Percentiles rank a stretch among this genome's conserved stretches.
phyloP scores from a whole-genome alignment of 2,113 vertebrate genomes.

The Gallinago undulata region DNA sequence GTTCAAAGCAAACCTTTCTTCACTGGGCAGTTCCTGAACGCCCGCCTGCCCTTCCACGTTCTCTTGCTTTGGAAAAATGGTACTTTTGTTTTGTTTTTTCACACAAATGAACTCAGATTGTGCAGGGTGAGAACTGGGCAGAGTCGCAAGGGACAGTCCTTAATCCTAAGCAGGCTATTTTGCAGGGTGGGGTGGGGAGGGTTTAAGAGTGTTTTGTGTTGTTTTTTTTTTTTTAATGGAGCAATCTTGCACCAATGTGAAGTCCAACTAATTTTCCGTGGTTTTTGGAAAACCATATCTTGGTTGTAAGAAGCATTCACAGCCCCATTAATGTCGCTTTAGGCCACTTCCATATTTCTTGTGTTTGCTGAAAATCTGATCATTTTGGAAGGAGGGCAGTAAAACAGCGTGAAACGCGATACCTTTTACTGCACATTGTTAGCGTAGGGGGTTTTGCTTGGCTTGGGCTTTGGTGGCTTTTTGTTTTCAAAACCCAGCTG shows the following conservation, averaged over 20 bases:
- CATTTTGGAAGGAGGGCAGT: background rate
- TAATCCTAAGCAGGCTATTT: background rate
- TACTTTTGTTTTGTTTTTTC: background rate
- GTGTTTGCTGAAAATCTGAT: background rate
- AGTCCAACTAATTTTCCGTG: background rate
- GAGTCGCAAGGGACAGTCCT: background rate
- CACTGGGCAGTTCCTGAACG: rapidly evolving
- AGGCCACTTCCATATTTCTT: background rate
- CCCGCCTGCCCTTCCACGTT: background rate
- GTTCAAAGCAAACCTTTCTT: rapidly evolving
- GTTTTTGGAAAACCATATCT: background rate
- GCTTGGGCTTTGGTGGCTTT: background rate
- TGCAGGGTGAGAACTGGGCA: background rate
- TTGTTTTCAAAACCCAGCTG: background rate
- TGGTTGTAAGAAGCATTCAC: background rate
- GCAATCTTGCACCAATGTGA: background rate
- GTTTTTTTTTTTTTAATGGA: background rate
- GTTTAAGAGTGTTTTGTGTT: background rate
- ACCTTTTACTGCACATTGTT: background rate
- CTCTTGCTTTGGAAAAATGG: background rate
- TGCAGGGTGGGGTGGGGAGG: rapidly evolving
- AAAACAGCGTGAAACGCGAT: rapidly evolving
- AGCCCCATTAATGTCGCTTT: background rate
- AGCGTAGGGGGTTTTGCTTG: background rate
- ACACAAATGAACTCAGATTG: background rate